A percentile compares a stretch with the other conserved stretches of the same genome.
phyloP scores from a whole-genome alignment of 2,797 vertebrate genomes.

The Coracias cyanogaster region DNA sequence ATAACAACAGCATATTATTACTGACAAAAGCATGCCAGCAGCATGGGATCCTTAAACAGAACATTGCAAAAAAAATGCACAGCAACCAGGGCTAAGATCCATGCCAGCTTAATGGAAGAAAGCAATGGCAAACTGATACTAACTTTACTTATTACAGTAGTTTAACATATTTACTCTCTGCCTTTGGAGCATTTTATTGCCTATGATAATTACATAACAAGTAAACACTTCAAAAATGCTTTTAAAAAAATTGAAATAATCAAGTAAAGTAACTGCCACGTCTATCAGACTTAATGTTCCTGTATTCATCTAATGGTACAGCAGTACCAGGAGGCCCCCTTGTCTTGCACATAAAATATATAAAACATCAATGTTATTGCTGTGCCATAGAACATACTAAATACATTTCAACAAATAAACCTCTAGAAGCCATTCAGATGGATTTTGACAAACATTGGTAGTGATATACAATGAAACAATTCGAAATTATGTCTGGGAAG shows the following conservation, averaged over 20 bases:
- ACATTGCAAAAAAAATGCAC: neutral
- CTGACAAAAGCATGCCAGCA: neutral
- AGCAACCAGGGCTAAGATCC: neutral
- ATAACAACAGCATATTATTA: neutral
- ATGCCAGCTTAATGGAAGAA: neutral
- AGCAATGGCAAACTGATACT: neutral
- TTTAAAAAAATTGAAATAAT: neutral
- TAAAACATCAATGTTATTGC: neutral
- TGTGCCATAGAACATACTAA: neutral
- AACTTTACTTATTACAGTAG: neutral
- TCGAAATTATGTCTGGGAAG: neutral
- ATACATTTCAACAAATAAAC: neutral
- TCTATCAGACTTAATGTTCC: neutral
- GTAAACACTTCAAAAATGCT: neutral
- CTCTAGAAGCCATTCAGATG: neutral
- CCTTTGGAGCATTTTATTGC: neutral
- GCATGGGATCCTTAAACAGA: neutral
- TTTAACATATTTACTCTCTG: neutral
- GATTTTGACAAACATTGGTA: neutral
- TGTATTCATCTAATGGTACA: neutral
- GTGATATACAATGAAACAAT: neutral
- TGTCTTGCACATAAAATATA: neutral
- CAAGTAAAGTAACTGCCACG: neutral
- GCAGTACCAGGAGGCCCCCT: neutral
- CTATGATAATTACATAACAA: neutral